Percentiles rank a stretch among this genome's conserved stretches.
Evolutionary conservation across 2,797 vertebrate species (phyloP).

Genomic region (Gorsachius magnificus): DNA sequence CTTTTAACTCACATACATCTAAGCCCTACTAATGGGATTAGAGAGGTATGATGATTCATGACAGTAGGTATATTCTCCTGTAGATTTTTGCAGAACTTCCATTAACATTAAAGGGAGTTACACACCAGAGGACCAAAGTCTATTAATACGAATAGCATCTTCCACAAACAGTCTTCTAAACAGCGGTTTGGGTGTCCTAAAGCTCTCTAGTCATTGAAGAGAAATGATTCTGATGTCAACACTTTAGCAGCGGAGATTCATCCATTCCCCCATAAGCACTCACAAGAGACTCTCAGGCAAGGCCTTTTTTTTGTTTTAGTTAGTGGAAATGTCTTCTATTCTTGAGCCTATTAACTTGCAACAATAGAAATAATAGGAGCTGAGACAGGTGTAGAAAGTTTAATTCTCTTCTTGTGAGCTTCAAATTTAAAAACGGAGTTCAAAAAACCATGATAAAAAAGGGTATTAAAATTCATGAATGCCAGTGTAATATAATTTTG

Average conservation of each 20-base stretch:
- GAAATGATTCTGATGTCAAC: slow-evolving; percentile 22
- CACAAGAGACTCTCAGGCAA: slow-evolving; percentile 19
- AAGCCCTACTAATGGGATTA: slow-evolving; percentile 3
- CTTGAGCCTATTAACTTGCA: slow-evolving; percentile 52
- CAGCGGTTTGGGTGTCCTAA: slow-evolving; percentile 33
- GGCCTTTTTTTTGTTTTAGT: slow-evolving; percentile 20
- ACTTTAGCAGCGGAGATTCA: neutral
- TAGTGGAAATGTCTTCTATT: slow-evolving; percentile 34
- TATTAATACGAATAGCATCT: neutral
- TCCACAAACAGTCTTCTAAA: slow-evolving; percentile 38
- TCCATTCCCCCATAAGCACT: neutral
- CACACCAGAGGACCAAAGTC: neutral
- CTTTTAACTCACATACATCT: neutral
- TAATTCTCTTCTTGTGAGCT: slow-evolving; percentile 45
- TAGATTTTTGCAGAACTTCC: neutral
- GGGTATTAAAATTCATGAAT: slow-evolving; percentile 58
- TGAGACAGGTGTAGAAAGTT: slow-evolving; percentile 21
- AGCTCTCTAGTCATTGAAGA: slow-evolving; percentile 21
- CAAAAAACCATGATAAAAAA: slow-evolving; percentile 29
- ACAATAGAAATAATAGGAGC: slow-evolving; percentile 46
- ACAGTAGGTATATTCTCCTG: neutral
- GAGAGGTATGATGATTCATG: neutral
- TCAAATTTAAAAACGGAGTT: slow-evolving; percentile 44
- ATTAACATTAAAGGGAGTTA: slow-evolving; percentile 36
- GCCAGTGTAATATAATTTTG: slow-evolving; percentile 25